phyloP scores from a whole-genome alignment of 1,140 invertebrate species.

The Sitobion miscanthi region DNA sequence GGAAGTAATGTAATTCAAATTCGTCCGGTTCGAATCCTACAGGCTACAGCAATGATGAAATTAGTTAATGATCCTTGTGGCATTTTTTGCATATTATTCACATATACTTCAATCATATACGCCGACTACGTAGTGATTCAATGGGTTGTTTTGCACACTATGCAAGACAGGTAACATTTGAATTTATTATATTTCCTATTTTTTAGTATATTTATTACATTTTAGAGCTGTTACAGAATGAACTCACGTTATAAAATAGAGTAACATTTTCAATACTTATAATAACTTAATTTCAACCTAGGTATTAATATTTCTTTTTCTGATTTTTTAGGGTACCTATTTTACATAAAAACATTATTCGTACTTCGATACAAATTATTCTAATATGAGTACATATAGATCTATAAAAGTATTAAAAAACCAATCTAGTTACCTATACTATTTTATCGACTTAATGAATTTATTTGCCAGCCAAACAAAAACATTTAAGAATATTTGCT shows the following conservation, averaged over 20 bases:
- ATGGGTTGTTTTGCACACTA: constrained; percentile 84
- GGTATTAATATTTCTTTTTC: not conserved
- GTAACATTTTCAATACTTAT: not conserved
- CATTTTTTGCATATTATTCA: constrained; percentile 83
- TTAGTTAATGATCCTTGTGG: constrained; percentile 82
- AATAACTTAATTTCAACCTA: not conserved
- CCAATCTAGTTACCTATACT: not conserved
- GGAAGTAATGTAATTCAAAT: not conserved
- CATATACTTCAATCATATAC: constrained; percentile 84
- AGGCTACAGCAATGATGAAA: constrained; percentile 57
- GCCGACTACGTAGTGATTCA: constrained; percentile 88
- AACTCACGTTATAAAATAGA: not conserved
- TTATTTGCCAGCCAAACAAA: not conserved
- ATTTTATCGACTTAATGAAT: not conserved
- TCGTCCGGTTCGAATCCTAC: not conserved
- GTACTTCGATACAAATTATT: not conserved
- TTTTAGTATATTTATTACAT: not conserved
- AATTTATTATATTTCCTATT: constrained; percentile 11
- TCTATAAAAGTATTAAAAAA: no score
- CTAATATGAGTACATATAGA: no score
- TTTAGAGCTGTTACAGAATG: not conserved
- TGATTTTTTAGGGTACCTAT: not conserved
- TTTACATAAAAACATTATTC: not conserved
- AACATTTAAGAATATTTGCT: not conserved
- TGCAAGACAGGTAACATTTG: constrained; percentile 75